Evolutionary conservation across 2,113 vertebrate species (phyloP).

Genomic region (Callocephalon fimbriatum): DNA sequence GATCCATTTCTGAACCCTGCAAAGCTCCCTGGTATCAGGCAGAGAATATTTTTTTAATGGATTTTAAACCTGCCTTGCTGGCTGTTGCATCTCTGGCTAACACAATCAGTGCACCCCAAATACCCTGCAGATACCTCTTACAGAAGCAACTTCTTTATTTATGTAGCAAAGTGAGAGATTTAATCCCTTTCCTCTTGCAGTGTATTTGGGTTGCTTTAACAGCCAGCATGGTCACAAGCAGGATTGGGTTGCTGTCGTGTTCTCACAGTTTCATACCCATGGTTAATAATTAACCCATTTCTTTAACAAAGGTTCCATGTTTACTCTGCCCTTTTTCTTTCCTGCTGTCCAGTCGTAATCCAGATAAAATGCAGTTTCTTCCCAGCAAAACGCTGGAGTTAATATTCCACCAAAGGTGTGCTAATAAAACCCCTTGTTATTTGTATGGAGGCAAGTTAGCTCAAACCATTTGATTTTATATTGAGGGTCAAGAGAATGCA

Average conservation of each 20-base stretch:
- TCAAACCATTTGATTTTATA: background rate
- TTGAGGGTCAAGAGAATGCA: background rate
- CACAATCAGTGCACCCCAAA: background rate
- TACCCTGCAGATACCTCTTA: background rate
- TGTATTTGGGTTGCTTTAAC: accelerated
- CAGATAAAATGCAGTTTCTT: slow-evolving; percentile 23
- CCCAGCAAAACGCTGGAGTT: background rate
- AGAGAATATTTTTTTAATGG: background rate
- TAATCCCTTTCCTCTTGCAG: background rate
- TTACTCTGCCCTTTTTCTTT: background rate
- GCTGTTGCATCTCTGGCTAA: background rate
- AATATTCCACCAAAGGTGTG: background rate
- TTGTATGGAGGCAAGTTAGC: background rate
- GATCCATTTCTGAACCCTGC: slow-evolving; percentile 6
- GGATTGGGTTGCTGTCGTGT: background rate
- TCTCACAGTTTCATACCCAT: background rate
- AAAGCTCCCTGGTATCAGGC: background rate
- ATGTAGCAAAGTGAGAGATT: background rate
- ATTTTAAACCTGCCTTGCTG: background rate
- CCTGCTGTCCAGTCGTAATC: background rate
- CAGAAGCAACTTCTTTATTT: background rate
- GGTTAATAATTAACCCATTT: slow-evolving; percentile 1
- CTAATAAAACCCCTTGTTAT: background rate
- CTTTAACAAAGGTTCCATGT: background rate
- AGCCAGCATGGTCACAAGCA: background rate